Conservation (phyloP, 2,797 vertebrate species). For the Tauraco hartlaubi region DNA sequence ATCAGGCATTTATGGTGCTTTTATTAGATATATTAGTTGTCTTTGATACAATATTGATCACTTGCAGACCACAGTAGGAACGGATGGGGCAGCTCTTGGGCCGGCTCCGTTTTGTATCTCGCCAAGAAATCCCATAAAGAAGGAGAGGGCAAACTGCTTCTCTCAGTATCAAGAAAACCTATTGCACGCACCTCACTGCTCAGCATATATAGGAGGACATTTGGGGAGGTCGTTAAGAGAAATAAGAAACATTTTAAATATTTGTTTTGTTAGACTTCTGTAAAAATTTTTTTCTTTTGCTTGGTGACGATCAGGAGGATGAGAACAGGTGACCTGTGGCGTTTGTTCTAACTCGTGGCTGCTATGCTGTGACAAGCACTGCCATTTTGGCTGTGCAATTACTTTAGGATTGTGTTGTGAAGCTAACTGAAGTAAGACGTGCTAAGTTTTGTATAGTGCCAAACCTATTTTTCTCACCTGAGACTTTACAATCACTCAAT, state of each 20-base stretch:
- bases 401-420: background rate
- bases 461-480: constrained; percentile 5
- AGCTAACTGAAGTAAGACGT: background rate
- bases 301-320: background rate
- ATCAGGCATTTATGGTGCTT: background rate
- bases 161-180: background rate
- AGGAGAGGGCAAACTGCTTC: background rate
- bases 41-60: background rate
- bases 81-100: background rate
- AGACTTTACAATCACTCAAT: constrained; percentile 28
- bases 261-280: background rate
- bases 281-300: background rate
- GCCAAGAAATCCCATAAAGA: background rate
- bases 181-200: accelerated
- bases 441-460: background rate
- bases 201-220: background rate
- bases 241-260: background rate
- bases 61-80: background rate
- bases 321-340: background rate
- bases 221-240: background rate
- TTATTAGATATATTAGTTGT: background rate
- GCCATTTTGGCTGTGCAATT: background rate
- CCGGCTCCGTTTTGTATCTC: background rate
- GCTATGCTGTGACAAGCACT: background rate
- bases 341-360: background rate